Evolutionary conservation across 2,888 invertebrate species (phyloP).

Genomic region (Octonoba sinensis): DNA sequence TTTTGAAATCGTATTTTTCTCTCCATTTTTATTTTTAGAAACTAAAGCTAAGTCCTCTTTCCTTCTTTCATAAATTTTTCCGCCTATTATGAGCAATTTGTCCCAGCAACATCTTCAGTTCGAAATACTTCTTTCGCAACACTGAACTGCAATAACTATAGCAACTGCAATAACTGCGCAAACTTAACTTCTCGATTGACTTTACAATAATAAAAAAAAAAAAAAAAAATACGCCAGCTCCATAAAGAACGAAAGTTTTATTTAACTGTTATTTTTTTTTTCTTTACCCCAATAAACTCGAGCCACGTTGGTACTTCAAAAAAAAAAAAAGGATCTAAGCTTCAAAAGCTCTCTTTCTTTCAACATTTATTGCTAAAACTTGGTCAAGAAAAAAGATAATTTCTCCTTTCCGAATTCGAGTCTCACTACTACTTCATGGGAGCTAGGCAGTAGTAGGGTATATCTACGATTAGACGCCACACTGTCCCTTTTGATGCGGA

Average conservation of each 20-base stretch:
- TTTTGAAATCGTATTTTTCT: too few species aligned
- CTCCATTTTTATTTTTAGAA: too few species aligned
- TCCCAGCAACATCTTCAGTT: too few species aligned
- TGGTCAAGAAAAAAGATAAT: not conserved
- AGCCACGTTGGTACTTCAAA: slow-evolving; percentile 26
- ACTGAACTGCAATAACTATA: too few species aligned
- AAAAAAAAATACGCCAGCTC: not conserved
- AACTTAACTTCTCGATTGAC: too few species aligned
- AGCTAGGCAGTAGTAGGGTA: slow-evolving; percentile 8
- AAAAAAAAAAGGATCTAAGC: slow-evolving; percentile 18
- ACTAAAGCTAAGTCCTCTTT: too few species aligned
- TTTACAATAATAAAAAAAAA: slow-evolving; percentile 4
- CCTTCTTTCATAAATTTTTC: too few species aligned
- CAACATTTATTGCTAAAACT: slow-evolving; percentile 30
- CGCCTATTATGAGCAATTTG: too few species aligned
- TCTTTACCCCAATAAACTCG: slow-evolving; percentile 42
- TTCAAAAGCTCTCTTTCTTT: slow-evolving; percentile 15
- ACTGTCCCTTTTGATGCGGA: slow-evolving; percentile 1
- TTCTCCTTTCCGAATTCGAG: not conserved
- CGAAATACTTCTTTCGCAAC: too few species aligned
- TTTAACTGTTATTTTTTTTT: slow-evolving; percentile 22
- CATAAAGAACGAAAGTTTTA: slow-evolving; percentile 24
- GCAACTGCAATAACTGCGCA: too few species aligned
- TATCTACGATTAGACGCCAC: slow-evolving; percentile 29
- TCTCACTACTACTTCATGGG: slow-evolving; percentile 2